Base-by-base conservation (phyloP, 2,888 invertebrate genomes). In the Caenorhabditis imperialis region DNA sequence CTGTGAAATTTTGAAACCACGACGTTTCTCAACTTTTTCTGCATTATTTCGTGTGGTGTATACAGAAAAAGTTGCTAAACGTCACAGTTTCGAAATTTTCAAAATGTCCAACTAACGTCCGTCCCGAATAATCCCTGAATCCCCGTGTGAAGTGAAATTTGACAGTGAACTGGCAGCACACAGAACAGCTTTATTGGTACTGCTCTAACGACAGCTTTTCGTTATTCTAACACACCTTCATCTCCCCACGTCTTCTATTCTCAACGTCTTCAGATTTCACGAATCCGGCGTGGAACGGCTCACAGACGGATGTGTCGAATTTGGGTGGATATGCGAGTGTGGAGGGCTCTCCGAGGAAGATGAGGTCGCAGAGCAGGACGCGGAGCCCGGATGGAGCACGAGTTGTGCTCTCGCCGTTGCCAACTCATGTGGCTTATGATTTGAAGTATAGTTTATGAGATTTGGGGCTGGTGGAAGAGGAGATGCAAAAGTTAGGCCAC, bases 371-470 rank as follows among this genome's bases (percentile, higher is more conserved):
- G 33, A 79, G 80, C 40, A 22, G 78, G 44, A 55, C 78, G 12
- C 69, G 79, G 33, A 81, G 79, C 51, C 79, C 81, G 10, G 79
- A 79, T 37, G 71, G 77, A 4, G 72, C 74, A 1, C 60, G 79
- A 55, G 81, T 81, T 10, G 75, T 79, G 2, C 61, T 88, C 7
- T 65, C 88, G 54, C 89, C 90, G 1, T 79, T 91, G 62, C 89
- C 90, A 12, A 88, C 88, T 25, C 89, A 89, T 35, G 86, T 91
- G 18, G 87, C 89, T 25, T 89, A 89, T 85, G 91, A 91, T 82
- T 86, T 90, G 83, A 90, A 88, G 90, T 90, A n/a, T n/a, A n/a
- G n/a, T n/a, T n/a, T n/a, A n/a, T n/a, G n/a, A n/a, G n/a, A n/a
- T n/a, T n/a, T n/a, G n/a, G n/a, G n/a, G n/a, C n/a, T n/a, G n/a